Evolutionary conservation across 2,797 vertebrate genomes (phyloP).

Genomic region (Margarornis squamiger): DNA sequence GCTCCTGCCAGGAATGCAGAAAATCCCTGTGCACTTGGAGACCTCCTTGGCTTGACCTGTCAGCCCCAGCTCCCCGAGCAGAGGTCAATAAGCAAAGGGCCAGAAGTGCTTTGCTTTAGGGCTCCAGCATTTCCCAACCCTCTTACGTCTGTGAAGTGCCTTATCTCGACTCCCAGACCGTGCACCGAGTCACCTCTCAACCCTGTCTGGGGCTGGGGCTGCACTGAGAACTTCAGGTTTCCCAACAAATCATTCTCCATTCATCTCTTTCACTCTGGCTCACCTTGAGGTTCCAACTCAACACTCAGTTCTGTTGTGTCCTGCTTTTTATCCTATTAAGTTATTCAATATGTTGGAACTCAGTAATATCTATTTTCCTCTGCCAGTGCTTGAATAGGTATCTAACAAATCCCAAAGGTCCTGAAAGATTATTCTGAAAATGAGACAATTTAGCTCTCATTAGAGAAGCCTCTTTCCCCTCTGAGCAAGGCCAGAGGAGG

Average conservation of each 20-base stretch:
- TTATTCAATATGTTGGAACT: not conserved
- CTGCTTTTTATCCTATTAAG: not conserved
- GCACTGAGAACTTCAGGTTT: not conserved
- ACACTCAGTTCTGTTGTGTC: not conserved
- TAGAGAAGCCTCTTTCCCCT: not conserved
- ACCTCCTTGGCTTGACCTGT: not conserved
- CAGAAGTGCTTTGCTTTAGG: not conserved
- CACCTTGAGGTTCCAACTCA: not conserved
- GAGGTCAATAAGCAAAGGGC: not conserved
- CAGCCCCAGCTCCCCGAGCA: not conserved
- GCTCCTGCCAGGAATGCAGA: not conserved
- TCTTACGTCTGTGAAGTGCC: not conserved
- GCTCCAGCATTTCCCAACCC: constrained; percentile 18
- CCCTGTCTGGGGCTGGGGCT: not conserved
- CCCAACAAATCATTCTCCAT: not conserved
- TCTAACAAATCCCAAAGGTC: not conserved
- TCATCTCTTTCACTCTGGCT: not conserved
- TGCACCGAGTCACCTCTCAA: not conserved
- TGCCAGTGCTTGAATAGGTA: not conserved
- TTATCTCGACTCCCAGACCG: not conserved
- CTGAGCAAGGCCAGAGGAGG: not conserved
- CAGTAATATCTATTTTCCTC: not conserved
- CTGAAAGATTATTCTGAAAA: not conserved
- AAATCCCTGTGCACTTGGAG: not conserved
- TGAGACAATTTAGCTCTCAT: not conserved